phyloP scores from a whole-genome alignment of 1,140 invertebrate genomes.

The Camponotus pennsylvanicus region DNA sequence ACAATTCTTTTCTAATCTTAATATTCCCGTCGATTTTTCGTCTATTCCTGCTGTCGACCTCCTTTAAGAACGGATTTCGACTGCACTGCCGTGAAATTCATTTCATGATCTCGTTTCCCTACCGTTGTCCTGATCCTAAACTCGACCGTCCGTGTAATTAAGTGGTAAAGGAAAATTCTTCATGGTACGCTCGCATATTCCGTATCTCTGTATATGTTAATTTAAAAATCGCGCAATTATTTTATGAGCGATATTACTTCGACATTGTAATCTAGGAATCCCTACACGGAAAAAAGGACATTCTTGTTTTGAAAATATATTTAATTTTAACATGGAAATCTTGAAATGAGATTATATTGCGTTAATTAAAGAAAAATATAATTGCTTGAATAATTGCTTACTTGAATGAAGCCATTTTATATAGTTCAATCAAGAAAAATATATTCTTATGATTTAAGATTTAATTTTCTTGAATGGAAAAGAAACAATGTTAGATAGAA shows the following conservation, averaged over 20 bases:
- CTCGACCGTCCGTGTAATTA: conserved; percentile 23
- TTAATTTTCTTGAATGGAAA: too few species aligned
- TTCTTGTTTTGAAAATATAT: too few species aligned
- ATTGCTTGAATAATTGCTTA: too few species aligned
- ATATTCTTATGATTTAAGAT: too few species aligned
- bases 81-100: conserved; percentile 38
- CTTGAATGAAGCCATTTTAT: too few species aligned
- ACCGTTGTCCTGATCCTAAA: neutral
- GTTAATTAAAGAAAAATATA: too few species aligned
- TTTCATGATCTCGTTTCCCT: conserved; percentile 24
- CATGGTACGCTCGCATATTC: neutral
- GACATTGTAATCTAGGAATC: neutral
- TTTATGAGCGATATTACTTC: neutral
- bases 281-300: too few species aligned
- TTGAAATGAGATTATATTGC: too few species aligned
- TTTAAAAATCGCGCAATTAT: neutral
- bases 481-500: too few species aligned
- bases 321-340: too few species aligned
- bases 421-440: too few species aligned
- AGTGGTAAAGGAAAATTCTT: conserved; percentile 29
- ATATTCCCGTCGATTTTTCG: conserved; percentile 36
- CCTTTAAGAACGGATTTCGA: neutral
- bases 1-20: conserved; percentile 38
- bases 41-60: neutral
- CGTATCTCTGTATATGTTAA: neutral